Conservation (phyloP, 2,113 vertebrate genomes). For the Gambusia affinis region DNA sequence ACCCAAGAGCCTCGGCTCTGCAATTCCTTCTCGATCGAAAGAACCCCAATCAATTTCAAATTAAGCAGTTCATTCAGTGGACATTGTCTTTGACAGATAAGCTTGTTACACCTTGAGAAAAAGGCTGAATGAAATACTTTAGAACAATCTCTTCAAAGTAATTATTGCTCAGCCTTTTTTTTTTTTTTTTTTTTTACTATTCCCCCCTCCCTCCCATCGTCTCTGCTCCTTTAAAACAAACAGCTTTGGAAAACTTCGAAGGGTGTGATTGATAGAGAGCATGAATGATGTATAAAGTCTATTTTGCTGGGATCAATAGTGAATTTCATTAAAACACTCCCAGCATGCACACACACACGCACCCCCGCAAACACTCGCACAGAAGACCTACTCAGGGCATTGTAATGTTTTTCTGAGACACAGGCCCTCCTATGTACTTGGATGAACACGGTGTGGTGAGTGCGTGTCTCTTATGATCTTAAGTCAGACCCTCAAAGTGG, state of each 20-base stretch:
- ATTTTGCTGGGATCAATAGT: constrained; percentile 83
- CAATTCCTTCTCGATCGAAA: constrained; percentile 50
- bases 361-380: constrained; percentile 13
- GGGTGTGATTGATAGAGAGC: constrained; percentile 82
- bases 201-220: constrained; percentile 7
- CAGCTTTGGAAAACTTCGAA: constrained; percentile 78
- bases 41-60: constrained; percentile 80
- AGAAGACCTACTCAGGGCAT: constrained; percentile 37
- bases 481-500: constrained; percentile 55
- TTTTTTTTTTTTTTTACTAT: neutral
- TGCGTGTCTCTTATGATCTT: constrained; percentile 53
- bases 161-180: constrained; percentile 75
- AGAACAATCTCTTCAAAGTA: constrained; percentile 77
- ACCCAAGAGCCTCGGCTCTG: constrained; percentile 52
- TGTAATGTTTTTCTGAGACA: constrained; percentile 45
- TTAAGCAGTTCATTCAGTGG: constrained; percentile 75
- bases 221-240: constrained; percentile 71
- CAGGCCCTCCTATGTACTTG: constrained; percentile 32
- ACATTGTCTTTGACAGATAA: constrained; percentile 80
- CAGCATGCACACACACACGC: constrained; percentile 25
- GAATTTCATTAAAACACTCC: constrained; percentile 80
- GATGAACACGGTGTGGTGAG: constrained; percentile 40
- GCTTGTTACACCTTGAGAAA: constrained; percentile 76
- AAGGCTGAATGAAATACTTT: constrained; percentile 73
- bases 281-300: constrained; percentile 88